Percentiles rank a stretch among this genome's conserved stretches.
These are phyloP conservation scores for Drosophila hydei DNA, from an alignment of 1,140 invertebrate species.

Conservation along the genomic window DNA sequence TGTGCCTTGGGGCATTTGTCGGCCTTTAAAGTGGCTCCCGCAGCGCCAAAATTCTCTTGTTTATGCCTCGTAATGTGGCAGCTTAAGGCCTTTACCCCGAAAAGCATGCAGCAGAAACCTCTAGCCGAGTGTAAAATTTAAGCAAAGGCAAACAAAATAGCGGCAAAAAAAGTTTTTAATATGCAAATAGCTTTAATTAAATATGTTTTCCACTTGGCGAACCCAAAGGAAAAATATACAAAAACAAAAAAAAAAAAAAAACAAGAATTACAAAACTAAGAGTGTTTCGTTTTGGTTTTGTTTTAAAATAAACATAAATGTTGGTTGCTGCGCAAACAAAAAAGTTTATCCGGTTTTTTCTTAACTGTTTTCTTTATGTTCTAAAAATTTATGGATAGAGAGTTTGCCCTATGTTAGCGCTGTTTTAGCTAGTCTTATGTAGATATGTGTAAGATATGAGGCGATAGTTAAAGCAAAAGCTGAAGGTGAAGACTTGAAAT, in stretches of 20 bases:
- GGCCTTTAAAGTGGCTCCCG: constrained; percentile 62
- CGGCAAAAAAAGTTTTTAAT: constrained; percentile 71
- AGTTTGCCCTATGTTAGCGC: background rate
- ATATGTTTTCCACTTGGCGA: constrained; percentile 79
- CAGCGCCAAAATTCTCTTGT: constrained; percentile 54
- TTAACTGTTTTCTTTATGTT: background rate
- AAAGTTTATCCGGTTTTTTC: constrained; percentile 43
- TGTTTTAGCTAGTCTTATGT: background rate
- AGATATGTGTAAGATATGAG: too few species aligned
- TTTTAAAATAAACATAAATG: constrained; percentile 71
- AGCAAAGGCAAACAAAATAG: constrained; percentile 43
- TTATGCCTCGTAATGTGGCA: constrained; percentile 77
- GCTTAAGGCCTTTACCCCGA: constrained; percentile 65
- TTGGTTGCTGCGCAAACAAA: constrained; percentile 66
- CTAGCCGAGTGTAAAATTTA: constrained; percentile 71
- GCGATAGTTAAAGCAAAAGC: too few species aligned
- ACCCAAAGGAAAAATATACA: constrained; percentile 54
- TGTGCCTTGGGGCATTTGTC: constrained; percentile 60
- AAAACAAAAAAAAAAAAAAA: constrained; percentile 46
- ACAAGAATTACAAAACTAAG: constrained; percentile 45
- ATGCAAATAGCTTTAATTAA: constrained; percentile 83
- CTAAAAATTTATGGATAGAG: too few species aligned
- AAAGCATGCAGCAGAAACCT: constrained; percentile 56
- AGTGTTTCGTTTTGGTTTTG: constrained; percentile 41
- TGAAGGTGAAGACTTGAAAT: too few species aligned